These are phyloP conservation scores for Diplodus sargus DNA, from an alignment of 2,797 vertebrate species.

Conservation along the genomic window DNA sequence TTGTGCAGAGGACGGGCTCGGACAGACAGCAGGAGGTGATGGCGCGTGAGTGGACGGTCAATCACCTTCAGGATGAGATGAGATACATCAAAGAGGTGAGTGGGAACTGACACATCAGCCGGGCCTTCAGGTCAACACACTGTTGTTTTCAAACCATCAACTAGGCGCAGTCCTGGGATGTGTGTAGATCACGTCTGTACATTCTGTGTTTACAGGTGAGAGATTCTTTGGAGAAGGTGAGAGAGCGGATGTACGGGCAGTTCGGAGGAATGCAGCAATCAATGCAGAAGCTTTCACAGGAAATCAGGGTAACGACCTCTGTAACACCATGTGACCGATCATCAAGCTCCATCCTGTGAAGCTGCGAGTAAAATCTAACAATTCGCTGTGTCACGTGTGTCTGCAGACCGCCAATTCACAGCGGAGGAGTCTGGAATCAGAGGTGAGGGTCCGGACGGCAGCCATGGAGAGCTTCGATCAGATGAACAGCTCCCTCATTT, in stretches of 20 bases:
- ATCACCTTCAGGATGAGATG: constrained; percentile 96
- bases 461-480: constrained; percentile 93
- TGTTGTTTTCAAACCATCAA: neutral
- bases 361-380: constrained; percentile 24
- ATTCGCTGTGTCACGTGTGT: constrained; percentile 18
- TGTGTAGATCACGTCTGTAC: constrained; percentile 9
- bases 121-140: neutral
- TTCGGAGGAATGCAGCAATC: constrained; percentile 97
- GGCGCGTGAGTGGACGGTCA: constrained; percentile 93
- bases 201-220: constrained; percentile 87
- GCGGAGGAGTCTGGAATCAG: constrained; percentile 89
- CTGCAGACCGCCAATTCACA: constrained; percentile 88
- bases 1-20: constrained; percentile 89
- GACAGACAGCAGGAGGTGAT: constrained; percentile 93
- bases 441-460: constrained; percentile 88
- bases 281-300: constrained; percentile 91
- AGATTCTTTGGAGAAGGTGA: constrained; percentile 97
- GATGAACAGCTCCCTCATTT: constrained; percentile 92
- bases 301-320: constrained; percentile 88
- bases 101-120: constrained; percentile 24
- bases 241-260: constrained; percentile 95
- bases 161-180: neutral
- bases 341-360: constrained; percentile 28
- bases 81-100: constrained; percentile 97
- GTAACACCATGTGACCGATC: neutral